These are phyloP conservation scores for Sialia sialis DNA, from an alignment of 2,113 vertebrate species.

Conservation along the genomic window DNA sequence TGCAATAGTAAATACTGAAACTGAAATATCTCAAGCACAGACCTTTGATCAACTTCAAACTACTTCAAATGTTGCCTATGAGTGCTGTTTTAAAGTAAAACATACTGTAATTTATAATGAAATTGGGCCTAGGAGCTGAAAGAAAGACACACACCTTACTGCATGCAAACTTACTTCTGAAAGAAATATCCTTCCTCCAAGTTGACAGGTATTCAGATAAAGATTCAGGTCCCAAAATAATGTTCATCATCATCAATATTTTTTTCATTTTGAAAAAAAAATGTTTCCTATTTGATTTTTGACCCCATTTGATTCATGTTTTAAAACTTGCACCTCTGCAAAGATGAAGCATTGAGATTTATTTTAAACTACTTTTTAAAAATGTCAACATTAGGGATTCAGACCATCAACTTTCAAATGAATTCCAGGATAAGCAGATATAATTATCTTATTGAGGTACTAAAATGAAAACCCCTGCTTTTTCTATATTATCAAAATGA, in stretches of 20 bases:
- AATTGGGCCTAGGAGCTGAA: background rate
- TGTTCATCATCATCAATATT: background rate
- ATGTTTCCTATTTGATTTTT: background rate
- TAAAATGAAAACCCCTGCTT: background rate
- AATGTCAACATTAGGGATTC: background rate
- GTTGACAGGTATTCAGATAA: background rate
- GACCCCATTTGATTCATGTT: background rate
- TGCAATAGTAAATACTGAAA: background rate
- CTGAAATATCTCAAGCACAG: background rate
- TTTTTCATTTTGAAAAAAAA: background rate
- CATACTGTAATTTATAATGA: background rate
- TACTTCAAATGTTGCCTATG: background rate
- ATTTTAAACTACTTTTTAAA: background rate
- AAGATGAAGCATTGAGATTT: background rate
- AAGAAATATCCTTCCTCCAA: background rate
- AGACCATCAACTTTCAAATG: background rate
- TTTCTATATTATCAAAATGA: background rate
- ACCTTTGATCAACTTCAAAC: background rate
- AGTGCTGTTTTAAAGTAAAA: background rate
- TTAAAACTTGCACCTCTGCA: background rate
- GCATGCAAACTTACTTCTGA: background rate
- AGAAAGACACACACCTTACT: background rate
- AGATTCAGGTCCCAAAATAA: background rate
- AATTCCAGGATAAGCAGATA: background rate
- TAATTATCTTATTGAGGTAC: background rate